Base-by-base conservation (phyloP, 2,113 vertebrate genomes). In the Myotis yumanensis region DNA sequence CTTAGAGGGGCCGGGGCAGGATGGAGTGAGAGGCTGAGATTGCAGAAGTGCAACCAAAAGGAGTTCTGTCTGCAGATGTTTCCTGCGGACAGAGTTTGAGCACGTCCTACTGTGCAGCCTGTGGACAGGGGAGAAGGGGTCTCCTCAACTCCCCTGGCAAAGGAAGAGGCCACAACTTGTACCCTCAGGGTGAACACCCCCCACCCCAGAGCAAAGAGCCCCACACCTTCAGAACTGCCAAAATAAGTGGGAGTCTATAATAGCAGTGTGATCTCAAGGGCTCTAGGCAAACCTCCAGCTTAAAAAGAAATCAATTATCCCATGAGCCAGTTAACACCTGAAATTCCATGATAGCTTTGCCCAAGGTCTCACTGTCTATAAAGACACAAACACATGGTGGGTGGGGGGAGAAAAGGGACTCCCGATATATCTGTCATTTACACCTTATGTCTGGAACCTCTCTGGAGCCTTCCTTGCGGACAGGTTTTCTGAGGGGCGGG, bases 1-100 rank as follows among this genome's bases (percentile, higher is more conserved):
- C 25, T 1, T 5, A 5, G 76, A 37, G 15, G 2, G 16, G 7
- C 4, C 12, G 0, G 25, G 37, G 7, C 11, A 1, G 20, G 16
- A 11, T 14, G 25, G 51, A 48, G 4, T 0, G 17, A 77, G 28
- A 16, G 11, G 22, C 48, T 6, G 68, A 69, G 86, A 52, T 11
- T 9, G 30, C 32, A 59, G 3, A 14, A 1, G 8, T 18, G 17
- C 17, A 25, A 28, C 59, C 59, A 11, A 76, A 40, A 3, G 23
- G 43, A 71, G 2, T 28, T 35, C 37, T 25, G 73, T 17, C 52
- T 68, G 52, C 14, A 69, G 52, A 68, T 14, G 30, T 32, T 40
- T 75, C 62, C 69, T 66, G 32, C 0, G 0, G 46, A 7, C 1
- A 25, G 16, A 12, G 46, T 17, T 20, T 32, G 54, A 71, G 89